Evolutionary conservation across 2,797 vertebrate genomes (phyloP).

Genomic region (Corythornis leucogaster): DNA sequence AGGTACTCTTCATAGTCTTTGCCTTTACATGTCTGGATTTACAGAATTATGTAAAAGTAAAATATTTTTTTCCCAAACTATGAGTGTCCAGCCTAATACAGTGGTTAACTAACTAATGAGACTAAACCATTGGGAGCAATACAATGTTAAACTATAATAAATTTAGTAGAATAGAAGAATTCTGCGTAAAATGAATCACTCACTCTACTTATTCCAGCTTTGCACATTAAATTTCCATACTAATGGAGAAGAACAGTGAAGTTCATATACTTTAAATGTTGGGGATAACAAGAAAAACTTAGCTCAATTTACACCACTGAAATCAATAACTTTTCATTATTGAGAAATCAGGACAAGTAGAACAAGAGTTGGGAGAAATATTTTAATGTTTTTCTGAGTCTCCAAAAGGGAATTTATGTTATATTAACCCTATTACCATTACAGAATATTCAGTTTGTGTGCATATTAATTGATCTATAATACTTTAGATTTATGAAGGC

Average conservation of each 20-base stretch:
- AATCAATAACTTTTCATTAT: neutral
- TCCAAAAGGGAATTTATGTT: neutral
- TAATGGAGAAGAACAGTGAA: neutral
- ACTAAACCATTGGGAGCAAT: neutral
- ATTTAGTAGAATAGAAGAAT: neutral
- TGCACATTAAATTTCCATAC: neutral
- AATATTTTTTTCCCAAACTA: neutral
- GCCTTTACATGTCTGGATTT: neutral
- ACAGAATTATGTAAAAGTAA: neutral
- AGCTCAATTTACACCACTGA: neutral
- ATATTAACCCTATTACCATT: neutral
- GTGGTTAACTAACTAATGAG: neutral
- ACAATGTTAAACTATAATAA: neutral
- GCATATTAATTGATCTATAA: conserved; percentile 24
- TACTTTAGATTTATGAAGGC: conserved; percentile 25
- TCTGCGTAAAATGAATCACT: neutral
- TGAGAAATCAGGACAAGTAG: neutral
- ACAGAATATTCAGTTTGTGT: neutral
- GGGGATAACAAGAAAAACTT: neutral
- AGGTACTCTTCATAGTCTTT: neutral
- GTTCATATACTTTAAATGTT: neutral
- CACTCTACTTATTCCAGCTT: neutral
- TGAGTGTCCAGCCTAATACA: neutral
- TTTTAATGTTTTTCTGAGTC: neutral
- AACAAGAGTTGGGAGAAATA: neutral